These are phyloP conservation scores for Glyphotaelius pellucidus DNA, from an alignment of 2,888 invertebrate species.

Conservation along the genomic window DNA sequence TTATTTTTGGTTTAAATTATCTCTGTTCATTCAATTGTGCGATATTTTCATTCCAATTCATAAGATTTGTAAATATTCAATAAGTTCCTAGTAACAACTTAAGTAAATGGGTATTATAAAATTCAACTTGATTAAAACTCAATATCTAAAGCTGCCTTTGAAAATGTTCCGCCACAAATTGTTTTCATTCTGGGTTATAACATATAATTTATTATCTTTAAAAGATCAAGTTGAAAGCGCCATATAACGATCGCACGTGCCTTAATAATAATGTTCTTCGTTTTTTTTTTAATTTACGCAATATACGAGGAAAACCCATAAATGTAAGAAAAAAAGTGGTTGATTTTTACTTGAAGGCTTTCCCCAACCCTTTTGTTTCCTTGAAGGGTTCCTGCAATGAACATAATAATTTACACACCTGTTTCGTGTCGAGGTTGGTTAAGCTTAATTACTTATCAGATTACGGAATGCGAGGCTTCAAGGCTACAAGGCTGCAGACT, in stretches of 20 bases:
- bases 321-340: background rate
- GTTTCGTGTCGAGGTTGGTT: background rate
- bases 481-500: background rate
- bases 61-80: background rate
- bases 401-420: background rate
- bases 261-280: background rate
- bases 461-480: background rate
- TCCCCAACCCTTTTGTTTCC: background rate
- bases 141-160: background rate
- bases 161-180: background rate
- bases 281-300: background rate
- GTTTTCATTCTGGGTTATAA: background rate
- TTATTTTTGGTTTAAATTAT: too few relatives aligned
- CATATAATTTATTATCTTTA: background rate
- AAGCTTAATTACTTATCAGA: slow-evolving; percentile 2
- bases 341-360: background rate
- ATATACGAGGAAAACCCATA: background rate
- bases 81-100: background rate
- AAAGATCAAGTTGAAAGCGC: background rate
- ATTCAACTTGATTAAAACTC: background rate
- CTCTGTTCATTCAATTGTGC: too few relatives aligned
- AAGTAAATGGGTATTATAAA: background rate
- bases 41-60: too few relatives aligned
- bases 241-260: background rate
- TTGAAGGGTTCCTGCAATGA: background rate